phyloP scores from a whole-genome alignment of 2,888 invertebrate species.

The Lepidochitona cinerea region DNA sequence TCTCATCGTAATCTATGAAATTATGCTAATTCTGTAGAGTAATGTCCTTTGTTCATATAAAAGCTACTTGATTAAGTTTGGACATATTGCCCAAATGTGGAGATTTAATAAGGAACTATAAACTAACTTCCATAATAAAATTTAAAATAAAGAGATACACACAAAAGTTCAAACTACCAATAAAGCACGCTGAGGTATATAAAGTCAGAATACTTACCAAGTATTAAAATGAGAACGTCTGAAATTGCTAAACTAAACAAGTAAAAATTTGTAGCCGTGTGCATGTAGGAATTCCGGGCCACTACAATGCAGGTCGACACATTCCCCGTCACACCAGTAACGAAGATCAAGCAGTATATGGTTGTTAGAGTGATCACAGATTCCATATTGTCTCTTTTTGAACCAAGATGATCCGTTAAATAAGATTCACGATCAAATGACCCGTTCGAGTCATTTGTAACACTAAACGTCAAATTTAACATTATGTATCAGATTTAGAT shows the following conservation, averaged over 20 bases:
- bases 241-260: not conserved
- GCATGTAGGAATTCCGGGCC: not conserved
- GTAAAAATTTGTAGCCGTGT: conserved; percentile 4
- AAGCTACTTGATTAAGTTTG: too few relatives aligned
- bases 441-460: not conserved
- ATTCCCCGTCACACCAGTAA: not conserved
- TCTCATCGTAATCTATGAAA: too few relatives aligned
- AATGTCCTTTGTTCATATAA: too few relatives aligned
- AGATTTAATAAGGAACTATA: too few relatives aligned
- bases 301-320: not conserved
- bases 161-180: too few relatives aligned
- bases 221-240: not conserved
- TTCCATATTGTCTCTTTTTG: not conserved
- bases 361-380: not conserved
- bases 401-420: not conserved
- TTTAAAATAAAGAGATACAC: too few relatives aligned
- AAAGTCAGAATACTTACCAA: not conserved
- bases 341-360: not conserved
- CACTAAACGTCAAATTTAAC: not conserved
- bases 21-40: too few relatives aligned
- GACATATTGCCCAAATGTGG: too few relatives aligned
- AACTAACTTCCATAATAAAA: too few relatives aligned
- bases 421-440: not conserved
- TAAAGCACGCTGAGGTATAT: too few relatives aligned
- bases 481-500: too few relatives aligned